A percentile compares a stretch with the other conserved stretches of the same genome.
These are phyloP conservation scores for Cataglyphis albicans DNA, from an alignment of 2,888 invertebrate species.

Conservation along the genomic window DNA sequence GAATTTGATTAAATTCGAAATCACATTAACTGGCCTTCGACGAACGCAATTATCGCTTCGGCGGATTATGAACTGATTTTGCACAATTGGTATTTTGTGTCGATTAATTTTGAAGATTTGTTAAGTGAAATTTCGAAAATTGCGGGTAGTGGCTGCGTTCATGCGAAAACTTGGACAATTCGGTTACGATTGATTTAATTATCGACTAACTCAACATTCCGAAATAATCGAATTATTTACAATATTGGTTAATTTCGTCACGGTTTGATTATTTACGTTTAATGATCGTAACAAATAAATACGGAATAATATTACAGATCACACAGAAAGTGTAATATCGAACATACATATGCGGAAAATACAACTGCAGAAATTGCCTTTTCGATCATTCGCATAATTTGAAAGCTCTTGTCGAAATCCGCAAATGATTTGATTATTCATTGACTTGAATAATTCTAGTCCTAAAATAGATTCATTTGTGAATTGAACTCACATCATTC, in stretches of 20 bases:
- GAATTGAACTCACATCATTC: background rate
- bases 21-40: background rate
- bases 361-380: background rate
- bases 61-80: background rate
- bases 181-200: conserved; percentile 21
- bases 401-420: background rate
- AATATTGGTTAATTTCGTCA: conserved; percentile 13
- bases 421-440: conserved; percentile 15
- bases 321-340: background rate
- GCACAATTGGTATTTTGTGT: background rate
- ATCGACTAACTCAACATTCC: background rate
- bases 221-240: conserved; percentile 23
- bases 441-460: background rate
- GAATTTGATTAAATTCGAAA: background rate
- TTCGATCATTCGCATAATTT: background rate
- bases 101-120: background rate
- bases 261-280: conserved; percentile 20
- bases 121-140: conserved; percentile 6
- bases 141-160: background rate
- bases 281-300: background rate
- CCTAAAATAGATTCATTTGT: background rate
- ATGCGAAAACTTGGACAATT: background rate
- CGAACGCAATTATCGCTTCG: background rate
- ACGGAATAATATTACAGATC: background rate
- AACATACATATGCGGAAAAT: background rate